Evolutionary conservation across 1,140 invertebrate species (phyloP), one percentile per base, ranked within the genome.

Genomic region (Sweltsa coloradensis): DNA sequence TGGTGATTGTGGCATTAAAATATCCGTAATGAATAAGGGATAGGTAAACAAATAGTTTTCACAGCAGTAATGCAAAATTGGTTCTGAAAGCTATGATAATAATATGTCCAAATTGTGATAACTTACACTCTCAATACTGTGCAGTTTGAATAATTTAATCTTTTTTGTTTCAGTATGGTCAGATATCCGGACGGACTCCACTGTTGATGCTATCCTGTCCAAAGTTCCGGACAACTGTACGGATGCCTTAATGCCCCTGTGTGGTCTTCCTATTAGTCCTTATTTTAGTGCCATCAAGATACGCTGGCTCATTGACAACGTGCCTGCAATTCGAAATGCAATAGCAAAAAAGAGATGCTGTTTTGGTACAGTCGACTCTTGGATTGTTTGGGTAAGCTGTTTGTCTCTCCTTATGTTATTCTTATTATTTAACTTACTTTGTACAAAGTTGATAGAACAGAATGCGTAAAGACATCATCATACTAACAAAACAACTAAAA

Each of bases 321-420:
- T 91, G 25, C 71, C 79, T 7, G 71, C 71, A 29, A 86, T 98
- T 0, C 76, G 76, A 53, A 69, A 80, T 55, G 86, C 91, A 0
- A 76, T 91, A 53, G 71, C 80, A 29, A 76, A 83, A 41, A 73
- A 78, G 3, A 75, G 71, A 24, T 90, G 89, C 61, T 69, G 83
- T 51, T 96, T 97, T 72, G 96, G 96, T 5, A 99, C 90, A 34
- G 81, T 97, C 11, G 96, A 99, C 58, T 80, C 87, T 0, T 99
- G 95, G 95, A 66, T 99, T 1, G 78, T 98, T 56, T 99, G 90
- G 85, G 82, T 85, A 65, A 41, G 46, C 23, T 22, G 4, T 11
- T 31, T 14, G n/a, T 9, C 29, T 11, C n/a, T 31, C n/a, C n/a
- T 11, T 11, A n/a, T 11, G 29, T 11, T 11, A n/a, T 31, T 14